Evolutionary conservation across 2,113 vertebrate genomes (phyloP), one percentile per base, ranked within the genome.

Genomic region (Boleophthalmus pectinirostris): DNA sequence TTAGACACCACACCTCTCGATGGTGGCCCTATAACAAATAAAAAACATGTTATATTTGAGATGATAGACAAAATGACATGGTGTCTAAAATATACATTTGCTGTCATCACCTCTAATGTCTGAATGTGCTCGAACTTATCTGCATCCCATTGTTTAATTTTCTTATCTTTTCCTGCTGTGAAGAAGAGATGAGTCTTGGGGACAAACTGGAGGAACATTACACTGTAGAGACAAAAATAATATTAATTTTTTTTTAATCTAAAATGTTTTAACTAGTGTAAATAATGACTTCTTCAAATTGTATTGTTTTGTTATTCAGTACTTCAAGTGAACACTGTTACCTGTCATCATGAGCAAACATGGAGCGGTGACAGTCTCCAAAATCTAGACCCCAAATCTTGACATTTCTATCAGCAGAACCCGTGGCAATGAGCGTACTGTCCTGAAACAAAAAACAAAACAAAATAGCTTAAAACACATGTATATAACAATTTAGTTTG

Each of bases 351-450:
- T 99, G 98, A 23, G 96, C 98, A 81, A 99, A 99, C 83, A 99
- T 94, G 63, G 98, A 99, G 49, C 94, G 94, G 82, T 99, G 98
- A 80, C 98, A 99, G 87, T 99, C 97, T 11, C 98, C 98, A 5
- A 99, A 99, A 86, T 99, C 98, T 90, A 99, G 78, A 63, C 98
- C 98, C 98, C 98, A 99, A 68, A 99, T 95, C 85, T 99, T 99
- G 81, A 99, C 96, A 13, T 98, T 98, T 63, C 97, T 94, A 84
- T 99, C 98, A 3, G 97, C 97, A 10, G 98, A 99, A 33, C 98
- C 98, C 0, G 97, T 99, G 0, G 94, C 96, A 72, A 99, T 98
- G 0, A 99, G 83, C 0, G 93, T 63, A 71, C 92, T 96, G 71
- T 99, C 98, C 97, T 99, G 80, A 3, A 12, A 21, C 54, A 13